These are phyloP conservation scores for Brachypteracias leptosomus DNA, from an alignment of 2,113 vertebrate species.

Conservation along the genomic window DNA sequence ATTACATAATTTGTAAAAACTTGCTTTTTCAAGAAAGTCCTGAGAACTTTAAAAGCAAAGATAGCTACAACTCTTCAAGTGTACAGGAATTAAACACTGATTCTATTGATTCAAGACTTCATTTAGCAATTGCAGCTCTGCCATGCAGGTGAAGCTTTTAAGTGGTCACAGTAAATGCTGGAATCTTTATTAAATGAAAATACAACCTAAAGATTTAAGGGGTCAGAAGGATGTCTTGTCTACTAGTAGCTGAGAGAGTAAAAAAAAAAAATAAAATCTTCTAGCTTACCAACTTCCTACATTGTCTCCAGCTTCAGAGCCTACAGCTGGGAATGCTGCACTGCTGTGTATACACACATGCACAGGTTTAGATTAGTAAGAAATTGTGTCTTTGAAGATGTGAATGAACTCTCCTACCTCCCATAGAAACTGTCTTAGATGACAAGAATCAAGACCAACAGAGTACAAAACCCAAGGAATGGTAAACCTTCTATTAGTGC, in stretches of 20 bases:
- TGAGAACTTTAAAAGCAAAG: not conserved
- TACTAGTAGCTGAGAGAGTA: not conserved
- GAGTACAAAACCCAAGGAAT: not conserved
- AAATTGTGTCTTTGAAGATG: not conserved
- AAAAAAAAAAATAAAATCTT: not conserved
- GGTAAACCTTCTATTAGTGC: not conserved
- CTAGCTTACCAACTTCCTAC: not conserved
- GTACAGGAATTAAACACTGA: not conserved
- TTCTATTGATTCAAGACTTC: not conserved
- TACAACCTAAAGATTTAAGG: not conserved
- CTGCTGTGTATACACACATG: not conserved
- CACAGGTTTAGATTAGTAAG: not conserved
- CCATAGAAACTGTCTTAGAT: not conserved
- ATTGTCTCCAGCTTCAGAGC: not conserved
- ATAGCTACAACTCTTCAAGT: not conserved
- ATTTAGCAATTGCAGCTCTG: not conserved
- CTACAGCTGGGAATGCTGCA: not conserved
- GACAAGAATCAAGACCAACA: not conserved
- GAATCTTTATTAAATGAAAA: not conserved
- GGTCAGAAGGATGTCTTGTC: not conserved
- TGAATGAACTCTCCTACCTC: not conserved
- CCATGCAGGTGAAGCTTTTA: not conserved
- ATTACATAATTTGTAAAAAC: not conserved
- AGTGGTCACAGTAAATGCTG: not conserved
- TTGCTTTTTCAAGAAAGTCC: not conserved